Base-by-base conservation (phyloP, 2,888 invertebrate genomes). In the Orthosia gothica region DNA sequence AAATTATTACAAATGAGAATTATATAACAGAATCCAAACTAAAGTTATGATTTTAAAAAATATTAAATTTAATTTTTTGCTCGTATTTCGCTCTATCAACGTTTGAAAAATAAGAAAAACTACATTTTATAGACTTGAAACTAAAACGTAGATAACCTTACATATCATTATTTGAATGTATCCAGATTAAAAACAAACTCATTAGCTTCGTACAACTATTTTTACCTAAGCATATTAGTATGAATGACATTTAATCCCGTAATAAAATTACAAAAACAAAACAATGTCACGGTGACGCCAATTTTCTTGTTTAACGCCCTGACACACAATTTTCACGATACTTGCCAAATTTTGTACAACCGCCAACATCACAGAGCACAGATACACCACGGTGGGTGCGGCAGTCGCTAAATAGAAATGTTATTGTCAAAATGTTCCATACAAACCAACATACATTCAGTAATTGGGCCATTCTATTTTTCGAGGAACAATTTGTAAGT, bases 331-430 rank as follows among this genome's bases (percentile, higher is more conserved):
- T 49, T 26, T 62, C 54, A n/a, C 13, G 74, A 58, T 45, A 50
- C 67, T 77, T 82, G 85, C 86, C 86, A 86, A 84, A 79, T 74
- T 74, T 75, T 66, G 15, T 50, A 49, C 79, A 79, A 79, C 75
- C 77, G 86, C 81, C 85, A 86, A 84, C 84, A 18, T 15, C 2
- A 12, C 9, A 45, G 45, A 45, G 45, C 12, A 26, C 3, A 5
- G 55, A 55, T 5, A 16, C 23, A 9, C 15, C 54, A 55, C 15
- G 20, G 40, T 9, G 40, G 20, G 40, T 9, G 40, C 9, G 40
- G 9, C 40, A 9, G 40, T 9, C 40, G 40, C 40, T 40, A 40
- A 40, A 40, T 40, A 20, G 54, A 20, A 20, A 20, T 20, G 11
- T 11, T n/a, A 12, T 54, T 3, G 54, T 54, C 5, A 54, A 54